phyloP scores from a whole-genome alignment of 2,113 vertebrate species.

The Vidua chalybeata region DNA sequence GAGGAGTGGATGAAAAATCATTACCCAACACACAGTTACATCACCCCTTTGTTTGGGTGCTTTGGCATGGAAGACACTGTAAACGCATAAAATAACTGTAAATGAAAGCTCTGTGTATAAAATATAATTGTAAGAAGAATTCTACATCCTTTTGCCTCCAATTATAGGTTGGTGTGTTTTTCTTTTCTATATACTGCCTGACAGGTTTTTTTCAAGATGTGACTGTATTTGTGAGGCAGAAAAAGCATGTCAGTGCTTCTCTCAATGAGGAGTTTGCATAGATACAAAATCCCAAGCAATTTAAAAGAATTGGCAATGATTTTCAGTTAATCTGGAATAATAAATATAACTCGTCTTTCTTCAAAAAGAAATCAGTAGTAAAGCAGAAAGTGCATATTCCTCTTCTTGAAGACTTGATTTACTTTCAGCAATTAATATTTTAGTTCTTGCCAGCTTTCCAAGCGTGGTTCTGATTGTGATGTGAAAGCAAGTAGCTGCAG shows the following conservation, averaged over 20 bases:
- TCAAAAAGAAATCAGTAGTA: not conserved
- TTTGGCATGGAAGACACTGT: conserved; percentile 17
- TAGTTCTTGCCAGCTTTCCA: not conserved
- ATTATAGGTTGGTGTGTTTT: not conserved
- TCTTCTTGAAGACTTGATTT: not conserved
- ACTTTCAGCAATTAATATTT: not conserved
- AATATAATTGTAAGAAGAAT: not conserved
- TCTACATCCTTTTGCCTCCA: not conserved
- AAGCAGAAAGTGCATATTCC: not conserved
- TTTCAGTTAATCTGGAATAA: not conserved
- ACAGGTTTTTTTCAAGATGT: not conserved
- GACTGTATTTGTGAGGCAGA: not conserved
- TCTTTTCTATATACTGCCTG: not conserved
- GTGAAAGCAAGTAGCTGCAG: not conserved
- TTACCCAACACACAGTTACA: conserved; percentile 5
- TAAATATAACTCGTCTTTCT: not conserved
- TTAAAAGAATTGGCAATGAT: not conserved
- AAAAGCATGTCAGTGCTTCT: not conserved
- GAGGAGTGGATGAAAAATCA: conserved; percentile 22
- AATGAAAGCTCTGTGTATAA: not conserved
- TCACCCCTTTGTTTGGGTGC: conserved; percentile 36
- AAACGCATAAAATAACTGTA: not conserved
- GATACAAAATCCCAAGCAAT: not conserved
- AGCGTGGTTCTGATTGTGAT: not conserved
- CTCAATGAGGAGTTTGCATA: not conserved